Evolutionary conservation across 2,888 invertebrate species (phyloP).

Genomic region (Parasteatoda lunata): DNA sequence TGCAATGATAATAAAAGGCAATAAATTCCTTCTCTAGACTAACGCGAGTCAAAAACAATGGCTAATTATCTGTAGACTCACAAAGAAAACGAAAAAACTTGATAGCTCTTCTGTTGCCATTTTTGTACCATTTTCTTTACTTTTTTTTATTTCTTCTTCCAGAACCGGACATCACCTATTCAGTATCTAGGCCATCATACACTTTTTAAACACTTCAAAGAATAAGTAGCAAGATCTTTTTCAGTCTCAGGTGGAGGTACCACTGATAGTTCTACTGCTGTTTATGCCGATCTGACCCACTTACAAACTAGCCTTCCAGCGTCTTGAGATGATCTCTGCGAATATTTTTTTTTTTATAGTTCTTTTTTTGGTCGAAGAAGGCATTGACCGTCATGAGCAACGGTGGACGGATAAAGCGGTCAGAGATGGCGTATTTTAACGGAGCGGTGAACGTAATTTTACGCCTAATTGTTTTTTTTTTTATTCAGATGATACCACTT

Average conservation of each 20-base stretch:
- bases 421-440: constrained; percentile 28
- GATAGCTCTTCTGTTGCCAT: constrained; percentile 42
- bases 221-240: constrained; percentile 59
- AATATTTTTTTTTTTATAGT: neutral
- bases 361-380: constrained; percentile 28
- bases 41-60: constrained; percentile 27
- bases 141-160: constrained; percentile 23
- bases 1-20: constrained; percentile 6
- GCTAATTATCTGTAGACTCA: constrained; percentile 29
- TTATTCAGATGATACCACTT: constrained; percentile 20
- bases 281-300: constrained; percentile 48
- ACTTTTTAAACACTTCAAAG: constrained; percentile 55
- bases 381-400: constrained; percentile 61
- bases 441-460: constrained; percentile 26
- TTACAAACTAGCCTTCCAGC: constrained; percentile 32
- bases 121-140: constrained; percentile 35
- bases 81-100: constrained; percentile 1
- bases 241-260: constrained; percentile 36
- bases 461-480: constrained; percentile 56
- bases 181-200: constrained; percentile 74
- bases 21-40: constrained; percentile 18
- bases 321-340: constrained; percentile 25
- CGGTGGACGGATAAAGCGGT: constrained; percentile 61
- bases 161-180: constrained; percentile 54
- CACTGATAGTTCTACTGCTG: constrained; percentile 40